phyloP scores from a whole-genome alignment of 1,140 invertebrate species.

The Drosophila baimaii region DNA sequence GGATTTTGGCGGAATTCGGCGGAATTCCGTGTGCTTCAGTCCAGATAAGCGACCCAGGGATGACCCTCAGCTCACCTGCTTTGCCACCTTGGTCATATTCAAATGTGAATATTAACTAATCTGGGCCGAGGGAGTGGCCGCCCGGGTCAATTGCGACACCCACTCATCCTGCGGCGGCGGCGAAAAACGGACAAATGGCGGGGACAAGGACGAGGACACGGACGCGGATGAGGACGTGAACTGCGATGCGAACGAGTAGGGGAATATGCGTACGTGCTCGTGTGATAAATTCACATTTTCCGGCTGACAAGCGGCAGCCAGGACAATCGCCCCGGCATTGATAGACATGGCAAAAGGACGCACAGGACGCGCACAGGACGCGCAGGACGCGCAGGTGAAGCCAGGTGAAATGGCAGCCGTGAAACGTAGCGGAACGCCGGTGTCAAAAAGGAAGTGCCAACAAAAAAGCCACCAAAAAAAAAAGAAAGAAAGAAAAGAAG shows the following conservation, averaged over 20 bases:
- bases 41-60: conserved; percentile 20
- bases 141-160: conserved; percentile 38
- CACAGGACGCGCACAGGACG: no score
- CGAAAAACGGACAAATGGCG: conserved; percentile 45
- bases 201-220: not conserved
- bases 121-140: conserved; percentile 22
- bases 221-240: not conserved
- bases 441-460: conserved; percentile 78
- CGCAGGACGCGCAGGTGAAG: conserved; percentile 10
- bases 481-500: not conserved
- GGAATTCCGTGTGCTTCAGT: conserved; percentile 30
- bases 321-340: conserved; percentile 68
- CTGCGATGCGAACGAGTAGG: no score
- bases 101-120: conserved; percentile 77
- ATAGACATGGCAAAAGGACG: conserved; percentile 59
- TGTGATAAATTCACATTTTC: conserved; percentile 83
- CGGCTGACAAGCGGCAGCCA: conserved; percentile 60
- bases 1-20: not conserved
- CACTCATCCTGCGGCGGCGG: conserved; percentile 18
- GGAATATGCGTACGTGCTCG: conserved; percentile 80
- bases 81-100: conserved; percentile 51
- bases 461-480: conserved; percentile 40
- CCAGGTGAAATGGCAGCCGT: conserved; percentile 59
- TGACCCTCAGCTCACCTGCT: conserved; percentile 6
- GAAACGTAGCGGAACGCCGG: conserved; percentile 79